Evolutionary conservation across 2,113 vertebrate species (phyloP).

Genomic region (Nanorana parkeri): DNA sequence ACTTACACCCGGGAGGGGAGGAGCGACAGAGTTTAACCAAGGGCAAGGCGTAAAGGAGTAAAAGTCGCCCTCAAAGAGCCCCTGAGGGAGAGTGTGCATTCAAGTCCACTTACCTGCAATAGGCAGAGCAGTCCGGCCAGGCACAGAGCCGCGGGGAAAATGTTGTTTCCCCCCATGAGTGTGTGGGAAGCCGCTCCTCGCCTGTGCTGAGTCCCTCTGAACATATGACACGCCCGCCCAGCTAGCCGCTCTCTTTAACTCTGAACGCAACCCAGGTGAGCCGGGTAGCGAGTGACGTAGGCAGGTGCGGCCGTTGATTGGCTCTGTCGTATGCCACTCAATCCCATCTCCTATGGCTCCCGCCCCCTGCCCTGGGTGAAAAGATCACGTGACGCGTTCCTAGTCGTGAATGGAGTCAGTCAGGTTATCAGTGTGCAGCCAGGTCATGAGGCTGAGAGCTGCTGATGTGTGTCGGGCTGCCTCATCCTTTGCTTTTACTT

Average conservation of each 20-base stretch:
- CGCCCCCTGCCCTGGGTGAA: not conserved
- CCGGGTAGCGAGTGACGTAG: not conserved
- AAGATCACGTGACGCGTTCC: not conserved
- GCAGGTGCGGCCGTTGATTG: constrained; percentile 37
- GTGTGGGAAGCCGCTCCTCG: no score
- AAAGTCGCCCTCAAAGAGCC: not conserved
- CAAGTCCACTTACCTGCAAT: constrained; percentile 18
- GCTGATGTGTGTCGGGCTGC: no score
- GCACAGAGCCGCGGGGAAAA: no score
- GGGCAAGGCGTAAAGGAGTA: no score
- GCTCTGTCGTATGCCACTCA: not conserved
- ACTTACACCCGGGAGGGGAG: no score
- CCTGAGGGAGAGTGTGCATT: not conserved
- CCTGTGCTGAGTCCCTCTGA: no score
- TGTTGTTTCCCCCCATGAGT: constrained; percentile 19
- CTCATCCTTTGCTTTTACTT: no score
- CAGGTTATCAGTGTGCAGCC: no score
- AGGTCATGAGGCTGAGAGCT: no score
- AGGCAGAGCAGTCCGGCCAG: not conserved
- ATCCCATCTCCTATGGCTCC: no score
- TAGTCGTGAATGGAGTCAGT: no score
- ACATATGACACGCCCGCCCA: not conserved
- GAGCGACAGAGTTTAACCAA: no score
- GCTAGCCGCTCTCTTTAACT: constrained; percentile 21
- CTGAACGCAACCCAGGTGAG: constrained; percentile 36